Conservation (phyloP, 2,888 invertebrate genomes). For the Drosophila cognata region DNA sequence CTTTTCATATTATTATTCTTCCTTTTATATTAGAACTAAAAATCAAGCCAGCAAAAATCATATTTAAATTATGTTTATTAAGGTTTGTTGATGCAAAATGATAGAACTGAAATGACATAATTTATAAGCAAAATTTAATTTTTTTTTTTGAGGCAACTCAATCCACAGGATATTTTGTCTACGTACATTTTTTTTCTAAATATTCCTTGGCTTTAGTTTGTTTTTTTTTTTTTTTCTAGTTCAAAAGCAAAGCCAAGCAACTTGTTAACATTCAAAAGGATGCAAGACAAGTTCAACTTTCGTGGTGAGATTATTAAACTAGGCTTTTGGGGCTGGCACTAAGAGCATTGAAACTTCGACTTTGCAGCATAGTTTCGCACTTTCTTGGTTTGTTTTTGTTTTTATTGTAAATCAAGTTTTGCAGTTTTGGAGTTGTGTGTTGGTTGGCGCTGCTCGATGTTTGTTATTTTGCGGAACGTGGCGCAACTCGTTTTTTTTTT, state of each 20-base stretch:
- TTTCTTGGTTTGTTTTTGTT: constrained; percentile 35
- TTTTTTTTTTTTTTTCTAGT: not conserved
- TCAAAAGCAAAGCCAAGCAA: not conserved
- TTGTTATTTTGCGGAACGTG: constrained; percentile 76
- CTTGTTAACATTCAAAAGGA: constrained; percentile 2
- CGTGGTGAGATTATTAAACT: constrained; percentile 23
- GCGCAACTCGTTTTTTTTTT: constrained; percentile 75
- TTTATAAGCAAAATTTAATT: not conserved
- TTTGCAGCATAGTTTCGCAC: constrained; percentile 35
- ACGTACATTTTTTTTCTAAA: not conserved
- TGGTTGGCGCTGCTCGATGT: constrained; percentile 59
- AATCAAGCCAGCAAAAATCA: accelerated
- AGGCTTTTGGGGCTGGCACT: constrained; percentile 8
- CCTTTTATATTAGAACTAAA: not conserved
- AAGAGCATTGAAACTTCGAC: constrained; percentile 55
- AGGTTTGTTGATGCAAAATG: not conserved
- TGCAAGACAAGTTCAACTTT: constrained; percentile 14
- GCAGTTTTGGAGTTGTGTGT: constrained; percentile 58
- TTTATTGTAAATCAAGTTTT: constrained; percentile 74
- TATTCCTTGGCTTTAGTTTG: not conserved
- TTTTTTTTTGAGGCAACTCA: not conserved
- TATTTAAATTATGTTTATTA: not conserved
- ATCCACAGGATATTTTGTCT: not conserved
- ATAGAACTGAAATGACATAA: not conserved
- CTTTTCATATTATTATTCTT: not conserved